These are phyloP conservation scores for Bungarus multicinctus DNA, from an alignment of 2,113 vertebrate genomes.

Conservation along the genomic window DNA sequence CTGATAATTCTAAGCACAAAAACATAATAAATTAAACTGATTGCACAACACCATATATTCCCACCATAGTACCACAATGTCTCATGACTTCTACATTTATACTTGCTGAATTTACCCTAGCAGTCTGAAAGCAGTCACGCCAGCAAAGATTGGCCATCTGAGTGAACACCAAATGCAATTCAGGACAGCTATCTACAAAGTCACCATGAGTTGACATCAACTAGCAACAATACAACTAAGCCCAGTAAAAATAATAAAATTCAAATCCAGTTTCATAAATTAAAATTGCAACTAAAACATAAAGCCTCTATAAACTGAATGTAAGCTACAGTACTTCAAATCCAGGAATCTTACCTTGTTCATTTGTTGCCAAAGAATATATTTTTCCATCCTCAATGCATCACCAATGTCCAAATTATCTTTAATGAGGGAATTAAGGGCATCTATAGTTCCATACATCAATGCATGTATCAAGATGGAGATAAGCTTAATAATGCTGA, in stretches of 20 bases:
- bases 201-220: not conserved
- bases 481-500: conserved; percentile 59
- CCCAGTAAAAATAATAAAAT: not conserved
- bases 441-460: conserved; percentile 55
- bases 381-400: conserved; percentile 65
- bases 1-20: not conserved
- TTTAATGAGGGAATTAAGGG: conserved; percentile 66
- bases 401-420: conserved; percentile 63
- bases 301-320: not conserved
- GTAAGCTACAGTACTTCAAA: not conserved
- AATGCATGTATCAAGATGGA: conserved; percentile 64
- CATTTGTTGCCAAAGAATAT: conserved; percentile 60
- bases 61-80: not conserved
- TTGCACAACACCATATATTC: not conserved
- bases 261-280: not conserved
- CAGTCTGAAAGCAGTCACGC: not conserved
- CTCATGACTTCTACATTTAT: not conserved
- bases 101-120: not conserved
- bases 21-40: not conserved
- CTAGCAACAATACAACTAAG: not conserved
- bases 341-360: conserved; percentile 59
- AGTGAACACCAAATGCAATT: not conserved
- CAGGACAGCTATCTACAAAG: not conserved
- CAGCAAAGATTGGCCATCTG: not conserved
- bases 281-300: not conserved